Conservation (phyloP, 2,797 vertebrate species). For the Mergus octosetaceus region DNA sequence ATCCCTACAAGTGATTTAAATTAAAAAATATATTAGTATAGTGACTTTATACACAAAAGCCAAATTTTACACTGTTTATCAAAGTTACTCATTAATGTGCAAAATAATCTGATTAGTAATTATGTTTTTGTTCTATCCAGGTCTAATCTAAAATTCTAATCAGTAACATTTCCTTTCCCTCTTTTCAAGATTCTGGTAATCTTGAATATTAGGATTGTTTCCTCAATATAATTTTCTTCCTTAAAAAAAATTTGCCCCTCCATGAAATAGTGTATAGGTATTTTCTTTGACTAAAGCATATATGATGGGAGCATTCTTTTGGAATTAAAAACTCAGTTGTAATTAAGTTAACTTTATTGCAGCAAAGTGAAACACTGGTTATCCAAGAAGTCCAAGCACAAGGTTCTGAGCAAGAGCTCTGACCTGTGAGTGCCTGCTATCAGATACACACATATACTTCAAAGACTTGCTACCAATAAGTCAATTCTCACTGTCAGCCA, state of each 20-base stretch:
- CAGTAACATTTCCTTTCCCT: not conserved
- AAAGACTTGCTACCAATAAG: not conserved
- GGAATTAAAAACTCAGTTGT: not conserved
- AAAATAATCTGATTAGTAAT: not conserved
- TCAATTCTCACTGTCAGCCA: not conserved
- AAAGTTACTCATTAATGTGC: not conserved
- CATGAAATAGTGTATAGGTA: not conserved
- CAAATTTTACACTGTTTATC: not conserved
- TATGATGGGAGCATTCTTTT: not conserved
- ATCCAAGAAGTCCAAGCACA: not conserved
- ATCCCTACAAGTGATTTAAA: not conserved
- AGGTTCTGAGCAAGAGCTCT: not conserved
- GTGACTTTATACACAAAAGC: not conserved
- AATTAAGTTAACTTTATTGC: not conserved
- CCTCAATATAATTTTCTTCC: not conserved
- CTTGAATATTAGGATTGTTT: not conserved
- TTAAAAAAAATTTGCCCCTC: not conserved
- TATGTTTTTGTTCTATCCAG: not conserved
- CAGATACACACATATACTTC: not conserved
- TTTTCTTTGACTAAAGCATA: not conserved
- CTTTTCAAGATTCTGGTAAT: not conserved
- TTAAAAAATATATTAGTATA: not conserved
- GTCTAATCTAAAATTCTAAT: not conserved
- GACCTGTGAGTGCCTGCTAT: not conserved
- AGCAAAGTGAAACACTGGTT: not conserved